Evolutionary conservation across 53 echinoderm and acorn worm genomes (phyloP).

Genomic region (Hippasteria phrygiana): DNA sequence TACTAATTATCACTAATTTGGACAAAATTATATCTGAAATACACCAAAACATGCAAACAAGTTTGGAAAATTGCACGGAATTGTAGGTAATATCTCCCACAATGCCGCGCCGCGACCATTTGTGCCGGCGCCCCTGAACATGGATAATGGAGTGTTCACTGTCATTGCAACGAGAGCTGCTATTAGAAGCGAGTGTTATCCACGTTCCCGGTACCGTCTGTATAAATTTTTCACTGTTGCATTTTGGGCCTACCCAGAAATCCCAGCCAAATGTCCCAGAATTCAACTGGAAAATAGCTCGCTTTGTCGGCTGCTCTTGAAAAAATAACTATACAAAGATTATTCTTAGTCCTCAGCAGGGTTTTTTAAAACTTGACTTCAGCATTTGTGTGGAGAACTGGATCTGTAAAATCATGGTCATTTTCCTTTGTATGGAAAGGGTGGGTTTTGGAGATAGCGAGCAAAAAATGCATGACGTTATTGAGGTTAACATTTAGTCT

Average conservation of each 20-base stretch:
- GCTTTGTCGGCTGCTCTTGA: slow-evolving; percentile 30
- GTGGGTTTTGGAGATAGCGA: slow-evolving; percentile 7
- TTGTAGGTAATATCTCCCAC: slow-evolving; percentile 86
- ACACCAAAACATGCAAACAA: slow-evolving; percentile 23
- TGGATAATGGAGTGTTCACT: slow-evolving; percentile 12
- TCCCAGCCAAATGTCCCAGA: slow-evolving; percentile 66
- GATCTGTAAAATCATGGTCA: neutral
- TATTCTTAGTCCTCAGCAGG: neutral
- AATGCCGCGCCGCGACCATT: slow-evolving; percentile 54
- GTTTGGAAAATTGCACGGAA: slow-evolving; percentile 56
- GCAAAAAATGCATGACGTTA: neutral
- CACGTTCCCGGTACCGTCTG: slow-evolving; percentile 37
- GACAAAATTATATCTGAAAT: neutral
- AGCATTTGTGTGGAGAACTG: neutral
- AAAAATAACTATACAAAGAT: neutral
- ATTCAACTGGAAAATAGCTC: slow-evolving; percentile 44
- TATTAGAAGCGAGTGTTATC: slow-evolving; percentile 5
- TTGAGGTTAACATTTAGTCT: too few species aligned
- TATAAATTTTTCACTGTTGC: slow-evolving; percentile 65
- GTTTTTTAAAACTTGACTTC: neutral
- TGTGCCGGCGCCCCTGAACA: slow-evolving; percentile 42
- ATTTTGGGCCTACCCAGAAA: slow-evolving; percentile 99
- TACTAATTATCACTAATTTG: neutral
- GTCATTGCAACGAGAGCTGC: too few species aligned
- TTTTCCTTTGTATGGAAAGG: neutral